Conservation (phyloP, 53 echinoderm and acorn worm species). For the Temnopleurus reevesii region DNA sequence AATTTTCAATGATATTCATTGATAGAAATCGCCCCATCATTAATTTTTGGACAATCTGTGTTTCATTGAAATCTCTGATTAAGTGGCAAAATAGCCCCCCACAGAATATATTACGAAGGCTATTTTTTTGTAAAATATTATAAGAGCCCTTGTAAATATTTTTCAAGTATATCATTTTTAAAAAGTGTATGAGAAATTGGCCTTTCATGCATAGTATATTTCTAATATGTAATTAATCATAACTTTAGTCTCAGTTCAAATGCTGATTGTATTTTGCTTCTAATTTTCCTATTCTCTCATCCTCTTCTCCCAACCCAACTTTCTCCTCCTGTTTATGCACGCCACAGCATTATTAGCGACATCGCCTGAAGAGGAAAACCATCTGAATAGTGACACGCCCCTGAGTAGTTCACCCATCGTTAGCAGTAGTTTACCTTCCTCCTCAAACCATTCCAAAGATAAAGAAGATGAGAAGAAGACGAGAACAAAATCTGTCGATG, state of each 20-base stretch:
- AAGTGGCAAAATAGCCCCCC: too few relatives aligned
- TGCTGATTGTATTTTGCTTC: neutral
- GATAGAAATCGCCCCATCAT: too few relatives aligned
- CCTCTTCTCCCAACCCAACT: neutral
- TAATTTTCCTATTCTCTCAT: neutral
- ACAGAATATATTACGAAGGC: too few relatives aligned
- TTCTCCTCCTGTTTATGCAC: neutral
- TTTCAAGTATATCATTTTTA: too few relatives aligned
- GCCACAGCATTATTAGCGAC: constrained; percentile 69
- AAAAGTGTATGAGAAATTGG: too few relatives aligned
- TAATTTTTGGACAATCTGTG: too few relatives aligned
- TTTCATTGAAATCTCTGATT: too few relatives aligned
- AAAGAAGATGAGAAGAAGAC: constrained; percentile 89
- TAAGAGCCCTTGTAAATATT: too few relatives aligned
- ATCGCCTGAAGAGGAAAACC: constrained; percentile 84
- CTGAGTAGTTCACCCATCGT: constrained; percentile 77
- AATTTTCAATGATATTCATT: too few relatives aligned
- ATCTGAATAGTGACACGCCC: constrained; percentile 67
- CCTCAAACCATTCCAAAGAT: constrained; percentile 98
- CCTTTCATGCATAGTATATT: too few relatives aligned
- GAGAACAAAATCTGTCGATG: constrained; percentile 89
- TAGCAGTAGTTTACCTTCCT: constrained; percentile 65
- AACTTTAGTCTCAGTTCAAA: neutral
- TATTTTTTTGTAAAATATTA: too few relatives aligned
- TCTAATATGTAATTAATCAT: too few relatives aligned